Percentiles rank a stretch among this genome's conserved stretches.
These are phyloP conservation scores for Pipistrellus kuhlii DNA, from an alignment of 2,797 vertebrate genomes.

Conservation along the genomic window DNA sequence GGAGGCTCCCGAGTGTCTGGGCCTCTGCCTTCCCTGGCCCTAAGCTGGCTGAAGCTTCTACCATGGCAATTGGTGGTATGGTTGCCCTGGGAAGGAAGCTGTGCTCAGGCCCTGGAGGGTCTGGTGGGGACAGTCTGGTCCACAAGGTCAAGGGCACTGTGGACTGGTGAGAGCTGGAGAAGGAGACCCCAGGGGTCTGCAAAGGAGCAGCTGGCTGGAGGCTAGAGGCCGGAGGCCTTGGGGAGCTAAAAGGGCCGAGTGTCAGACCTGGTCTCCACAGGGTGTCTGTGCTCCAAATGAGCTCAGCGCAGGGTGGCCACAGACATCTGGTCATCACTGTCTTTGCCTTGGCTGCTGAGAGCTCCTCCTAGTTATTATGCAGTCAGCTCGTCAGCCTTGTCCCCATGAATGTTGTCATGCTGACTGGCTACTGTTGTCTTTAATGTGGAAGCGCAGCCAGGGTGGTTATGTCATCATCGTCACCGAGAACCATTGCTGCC, in stretches of 20 bases:
- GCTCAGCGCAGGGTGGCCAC: accelerated
- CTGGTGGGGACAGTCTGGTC: neutral
- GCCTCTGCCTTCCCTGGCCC: neutral
- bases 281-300: accelerated
- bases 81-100: neutral
- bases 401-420: neutral
- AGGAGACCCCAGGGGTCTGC: neutral
- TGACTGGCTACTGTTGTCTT: neutral
- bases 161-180: neutral
- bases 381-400: neutral
- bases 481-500: neutral
- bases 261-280: neutral
- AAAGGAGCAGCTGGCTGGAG: neutral
- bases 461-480: neutral
- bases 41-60: neutral
- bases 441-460: neutral
- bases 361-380: neutral
- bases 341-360: neutral
- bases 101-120: neutral
- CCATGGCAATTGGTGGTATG: accelerated
- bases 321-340: conserved; percentile 1
- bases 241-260: neutral
- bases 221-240: neutral
- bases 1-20: neutral
- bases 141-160: neutral